These are phyloP conservation scores for Mus spretus DNA, from an alignment of 2,797 vertebrate genomes.

Conservation along the genomic window DNA sequence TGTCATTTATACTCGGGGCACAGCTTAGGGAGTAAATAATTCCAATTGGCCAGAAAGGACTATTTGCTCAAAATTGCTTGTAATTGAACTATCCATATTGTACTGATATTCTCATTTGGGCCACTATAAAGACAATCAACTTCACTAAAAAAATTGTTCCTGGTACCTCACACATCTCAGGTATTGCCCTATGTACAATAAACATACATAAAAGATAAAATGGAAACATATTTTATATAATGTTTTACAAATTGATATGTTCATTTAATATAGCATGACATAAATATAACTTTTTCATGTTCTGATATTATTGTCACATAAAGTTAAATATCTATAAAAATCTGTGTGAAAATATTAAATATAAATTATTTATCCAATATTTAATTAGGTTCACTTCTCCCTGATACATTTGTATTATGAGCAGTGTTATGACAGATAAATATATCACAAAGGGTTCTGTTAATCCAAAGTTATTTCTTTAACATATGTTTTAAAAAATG, in stretches of 20 bases:
- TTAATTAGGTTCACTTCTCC: neutral
- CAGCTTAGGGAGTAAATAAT: neutral
- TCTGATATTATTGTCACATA: slow-evolving; percentile 28
- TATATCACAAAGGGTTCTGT: slow-evolving; percentile 33
- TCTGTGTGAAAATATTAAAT: neutral
- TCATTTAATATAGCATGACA: slow-evolving; percentile 28
- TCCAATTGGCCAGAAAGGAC: neutral
- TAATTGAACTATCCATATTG: neutral
- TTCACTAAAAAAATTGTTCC: neutral
- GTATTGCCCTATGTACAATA: neutral
- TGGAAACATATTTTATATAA: neutral
- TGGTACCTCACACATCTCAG: neutral
- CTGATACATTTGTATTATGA: slow-evolving; percentile 31
- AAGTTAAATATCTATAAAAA: slow-evolving; percentile 57
- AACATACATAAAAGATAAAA: neutral
- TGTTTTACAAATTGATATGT: slow-evolving; percentile 1
- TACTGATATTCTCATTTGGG: neutral
- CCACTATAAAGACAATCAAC: neutral
- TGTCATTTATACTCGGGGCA: neutral
- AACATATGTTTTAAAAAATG: neutral
- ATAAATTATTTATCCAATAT: slow-evolving; percentile 56
- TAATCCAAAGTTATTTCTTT: slow-evolving; percentile 11
- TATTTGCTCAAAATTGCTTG: neutral
- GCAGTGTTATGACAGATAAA: neutral
- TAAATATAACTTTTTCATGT: slow-evolving; percentile 23